phyloP scores from a whole-genome alignment of 2,797 vertebrate genomes.

The Eospalax fontanierii region DNA sequence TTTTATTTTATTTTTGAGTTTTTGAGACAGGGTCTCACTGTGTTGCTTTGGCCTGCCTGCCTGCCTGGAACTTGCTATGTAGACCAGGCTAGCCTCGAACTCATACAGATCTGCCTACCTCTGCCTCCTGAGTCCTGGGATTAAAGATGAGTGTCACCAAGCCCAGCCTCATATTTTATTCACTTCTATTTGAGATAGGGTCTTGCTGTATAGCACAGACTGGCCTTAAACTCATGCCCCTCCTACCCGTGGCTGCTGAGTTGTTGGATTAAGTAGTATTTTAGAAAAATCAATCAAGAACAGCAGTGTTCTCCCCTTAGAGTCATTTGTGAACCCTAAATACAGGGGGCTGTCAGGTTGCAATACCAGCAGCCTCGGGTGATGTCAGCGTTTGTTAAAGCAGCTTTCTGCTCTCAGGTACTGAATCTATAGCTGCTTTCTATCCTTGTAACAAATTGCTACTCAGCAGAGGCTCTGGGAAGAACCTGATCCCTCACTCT shows the following conservation, averaged over 20 bases:
- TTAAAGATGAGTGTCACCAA: too few species aligned
- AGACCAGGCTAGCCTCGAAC: too few species aligned
- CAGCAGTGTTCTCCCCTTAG: background rate
- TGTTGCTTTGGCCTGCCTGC: too few species aligned
- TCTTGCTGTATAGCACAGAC: background rate
- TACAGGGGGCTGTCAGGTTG: background rate
- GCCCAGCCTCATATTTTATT: background rate
- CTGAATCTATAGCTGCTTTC: background rate
- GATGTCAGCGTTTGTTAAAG: too few species aligned
- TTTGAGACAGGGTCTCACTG: background rate
- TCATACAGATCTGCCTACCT: too few species aligned
- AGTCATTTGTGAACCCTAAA: background rate
- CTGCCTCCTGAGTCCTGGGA: too few species aligned
- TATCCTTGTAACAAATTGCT: background rate
- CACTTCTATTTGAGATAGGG: background rate
- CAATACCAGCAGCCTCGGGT: background rate
- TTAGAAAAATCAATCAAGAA: conserved; percentile 29
- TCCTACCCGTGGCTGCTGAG: background rate
- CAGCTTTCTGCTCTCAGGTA: background rate
- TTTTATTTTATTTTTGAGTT: background rate
- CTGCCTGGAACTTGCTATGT: too few species aligned
- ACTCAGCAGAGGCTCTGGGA: background rate
- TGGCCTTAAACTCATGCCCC: background rate
- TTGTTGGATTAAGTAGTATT: background rate
- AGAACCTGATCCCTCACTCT: background rate